phyloP scores from a whole-genome alignment of 1,140 invertebrate species.

The Drosophila lacteicornis region DNA sequence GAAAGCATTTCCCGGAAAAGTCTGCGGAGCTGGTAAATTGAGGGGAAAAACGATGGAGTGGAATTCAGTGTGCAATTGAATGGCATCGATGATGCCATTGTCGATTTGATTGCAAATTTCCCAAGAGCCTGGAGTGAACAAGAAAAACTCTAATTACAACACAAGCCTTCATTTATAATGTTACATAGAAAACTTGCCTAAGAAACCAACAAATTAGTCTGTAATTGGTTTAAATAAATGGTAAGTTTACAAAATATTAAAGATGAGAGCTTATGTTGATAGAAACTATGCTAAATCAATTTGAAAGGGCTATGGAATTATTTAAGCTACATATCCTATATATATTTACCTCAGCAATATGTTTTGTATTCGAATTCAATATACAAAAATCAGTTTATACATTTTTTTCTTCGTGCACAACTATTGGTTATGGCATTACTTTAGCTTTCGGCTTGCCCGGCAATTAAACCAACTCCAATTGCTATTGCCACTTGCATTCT shows the following conservation, averaged over 20 bases:
- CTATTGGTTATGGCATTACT: slow-evolving; percentile 18
- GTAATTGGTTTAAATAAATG: background rate
- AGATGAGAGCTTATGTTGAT: too few relatives aligned
- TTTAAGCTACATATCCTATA: too few relatives aligned
- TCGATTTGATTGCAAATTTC: slow-evolving; percentile 30
- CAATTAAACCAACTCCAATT: slow-evolving; percentile 47
- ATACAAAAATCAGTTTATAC: background rate
- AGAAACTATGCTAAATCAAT: background rate
- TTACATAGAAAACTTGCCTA: background rate
- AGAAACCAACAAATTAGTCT: background rate
- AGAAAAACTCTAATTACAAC: background rate
- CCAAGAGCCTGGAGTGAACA: slow-evolving; percentile 20
- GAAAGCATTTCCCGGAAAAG: slow-evolving; percentile 49
- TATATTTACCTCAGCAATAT: too few relatives aligned
- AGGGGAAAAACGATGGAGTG: slow-evolving; percentile 11
- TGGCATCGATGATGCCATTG: slow-evolving; percentile 49
- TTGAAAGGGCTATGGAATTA: too few relatives aligned
- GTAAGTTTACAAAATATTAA: too few relatives aligned
- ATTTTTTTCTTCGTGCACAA: background rate
- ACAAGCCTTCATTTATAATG: background rate
- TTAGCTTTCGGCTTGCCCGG: slow-evolving; percentile 13
- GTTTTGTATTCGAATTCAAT: background rate
- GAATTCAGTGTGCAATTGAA: slow-evolving; percentile 52
- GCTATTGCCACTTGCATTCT: slow-evolving; percentile 21
- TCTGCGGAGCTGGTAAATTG: slow-evolving; percentile 19